These are phyloP conservation scores for Coleophora deauratella DNA, from an alignment of 2,888 invertebrate species.

Conservation along the genomic window DNA sequence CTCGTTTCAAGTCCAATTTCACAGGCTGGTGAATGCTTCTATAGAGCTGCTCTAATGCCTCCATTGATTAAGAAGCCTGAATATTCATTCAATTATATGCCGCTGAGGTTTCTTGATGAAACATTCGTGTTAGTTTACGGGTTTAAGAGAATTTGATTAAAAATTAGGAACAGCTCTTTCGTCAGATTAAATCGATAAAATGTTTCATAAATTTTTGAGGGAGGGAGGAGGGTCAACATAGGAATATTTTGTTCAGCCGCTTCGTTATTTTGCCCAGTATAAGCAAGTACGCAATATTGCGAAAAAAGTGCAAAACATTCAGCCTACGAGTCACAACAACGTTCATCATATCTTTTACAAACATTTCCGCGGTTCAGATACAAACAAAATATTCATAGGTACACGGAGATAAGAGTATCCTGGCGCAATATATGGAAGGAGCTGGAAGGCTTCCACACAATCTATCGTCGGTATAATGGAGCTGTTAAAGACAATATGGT, in stretches of 20 bases:
- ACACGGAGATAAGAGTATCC: slow-evolving; percentile 26
- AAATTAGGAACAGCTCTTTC: too few relatives aligned
- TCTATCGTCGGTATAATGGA: slow-evolving; percentile 63
- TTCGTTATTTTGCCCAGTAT: too few relatives aligned
- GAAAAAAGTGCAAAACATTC: too few relatives aligned
- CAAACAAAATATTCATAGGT: slow-evolving; percentile 11
- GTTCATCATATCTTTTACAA: not conserved
- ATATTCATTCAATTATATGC: slow-evolving; percentile 72
- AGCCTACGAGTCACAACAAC: not conserved
- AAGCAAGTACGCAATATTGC: too few relatives aligned
- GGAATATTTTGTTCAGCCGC: too few relatives aligned
- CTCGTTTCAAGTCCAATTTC: slow-evolving; percentile 53
- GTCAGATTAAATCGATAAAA: too few relatives aligned
- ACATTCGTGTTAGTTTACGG: slow-evolving; percentile 34
- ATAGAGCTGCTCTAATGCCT: slow-evolving; percentile 58
- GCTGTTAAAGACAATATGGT: slow-evolving; percentile 73
- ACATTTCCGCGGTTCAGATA: not conserved
- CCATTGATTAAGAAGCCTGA: slow-evolving; percentile 71
- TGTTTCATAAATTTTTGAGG: too few relatives aligned
- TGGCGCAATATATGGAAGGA: slow-evolving; percentile 18
- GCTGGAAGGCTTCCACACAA: slow-evolving; percentile 23
- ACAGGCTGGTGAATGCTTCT: slow-evolving; percentile 50
- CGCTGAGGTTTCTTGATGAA: slow-evolving; percentile 51
- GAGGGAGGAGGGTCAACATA: too few relatives aligned
- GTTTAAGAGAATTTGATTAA: slow-evolving; percentile 2